Evolutionary conservation across 2,797 vertebrate species (phyloP).

Genomic region (Enteromius radiatus): DNA sequence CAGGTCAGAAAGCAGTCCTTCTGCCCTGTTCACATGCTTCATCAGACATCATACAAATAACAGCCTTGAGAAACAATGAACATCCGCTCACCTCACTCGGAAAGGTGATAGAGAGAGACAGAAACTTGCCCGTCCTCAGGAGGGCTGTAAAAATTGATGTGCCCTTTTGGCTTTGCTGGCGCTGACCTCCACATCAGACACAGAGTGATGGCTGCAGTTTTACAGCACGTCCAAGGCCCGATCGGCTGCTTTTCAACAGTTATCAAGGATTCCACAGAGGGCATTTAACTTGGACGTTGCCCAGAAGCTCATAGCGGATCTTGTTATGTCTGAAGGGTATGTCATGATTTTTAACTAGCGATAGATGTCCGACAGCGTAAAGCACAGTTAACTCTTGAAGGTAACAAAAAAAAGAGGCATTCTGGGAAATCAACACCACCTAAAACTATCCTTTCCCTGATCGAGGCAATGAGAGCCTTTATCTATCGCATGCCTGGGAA

Average conservation of each 20-base stretch:
- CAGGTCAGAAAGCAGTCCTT: slow-evolving; percentile 57
- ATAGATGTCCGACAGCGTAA: slow-evolving; percentile 53
- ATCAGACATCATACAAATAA: slow-evolving; percentile 75
- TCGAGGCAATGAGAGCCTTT: slow-evolving; percentile 64
- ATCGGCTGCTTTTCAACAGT: slow-evolving; percentile 63
- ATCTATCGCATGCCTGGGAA: slow-evolving; percentile 66
- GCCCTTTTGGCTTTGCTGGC: slow-evolving; percentile 78
- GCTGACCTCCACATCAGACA: slow-evolving; percentile 81
- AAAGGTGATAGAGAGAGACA: slow-evolving; percentile 69
- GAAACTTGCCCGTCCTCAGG: slow-evolving; percentile 70
- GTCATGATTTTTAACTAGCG: slow-evolving; percentile 63
- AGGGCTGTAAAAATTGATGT: slow-evolving; percentile 81
- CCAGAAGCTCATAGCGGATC: slow-evolving; percentile 68
- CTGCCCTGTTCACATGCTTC: slow-evolving; percentile 65
- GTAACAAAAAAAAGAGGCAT: slow-evolving; percentile 53
- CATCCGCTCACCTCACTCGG: slow-evolving; percentile 70
- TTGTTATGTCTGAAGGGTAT: slow-evolving; percentile 66
- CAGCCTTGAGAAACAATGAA: slow-evolving; percentile 74
- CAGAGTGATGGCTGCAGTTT: slow-evolving; percentile 71
- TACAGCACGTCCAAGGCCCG: slow-evolving; percentile 73
- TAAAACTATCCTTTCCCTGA: slow-evolving; percentile 58
- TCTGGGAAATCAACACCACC: slow-evolving; percentile 60
- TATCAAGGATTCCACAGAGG: slow-evolving; percentile 59
- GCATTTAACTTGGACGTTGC: slow-evolving; percentile 69
- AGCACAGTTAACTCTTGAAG: slow-evolving; percentile 58